A percentile compares a stretch with the other conserved stretches of the same genome.
These are phyloP conservation scores for Pteropus alecto DNA, from an alignment of 2,113 vertebrate species.

Conservation along the genomic window DNA sequence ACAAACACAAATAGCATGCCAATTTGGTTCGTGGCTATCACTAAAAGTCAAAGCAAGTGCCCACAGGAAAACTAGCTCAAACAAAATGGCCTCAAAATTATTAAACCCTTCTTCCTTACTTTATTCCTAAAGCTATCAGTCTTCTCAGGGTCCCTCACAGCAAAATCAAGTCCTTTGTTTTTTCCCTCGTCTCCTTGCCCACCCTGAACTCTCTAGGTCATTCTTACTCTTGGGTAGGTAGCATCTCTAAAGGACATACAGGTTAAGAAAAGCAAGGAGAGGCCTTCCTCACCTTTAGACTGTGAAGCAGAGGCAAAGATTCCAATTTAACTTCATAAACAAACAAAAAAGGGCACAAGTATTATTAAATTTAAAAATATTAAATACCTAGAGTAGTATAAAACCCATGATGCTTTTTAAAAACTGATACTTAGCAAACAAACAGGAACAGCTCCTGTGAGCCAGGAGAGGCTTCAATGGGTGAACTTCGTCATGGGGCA, in stretches of 20 bases:
- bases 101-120: background rate
- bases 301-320: slow-evolving; percentile 10
- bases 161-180: background rate
- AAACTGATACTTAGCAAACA: background rate
- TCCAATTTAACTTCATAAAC: slow-evolving; percentile 31
- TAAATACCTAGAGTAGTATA: background rate
- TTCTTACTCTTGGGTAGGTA: background rate
- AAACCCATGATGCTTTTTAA: background rate
- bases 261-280: background rate
- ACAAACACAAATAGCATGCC: background rate
- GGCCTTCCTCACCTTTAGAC: background rate
- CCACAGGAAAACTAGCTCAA: background rate
- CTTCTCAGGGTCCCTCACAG: background rate
- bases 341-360: background rate
- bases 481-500: background rate
- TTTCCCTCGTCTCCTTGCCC: background rate
- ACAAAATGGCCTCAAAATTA: background rate
- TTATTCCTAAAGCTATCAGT: background rate
- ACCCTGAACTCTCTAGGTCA: background rate
- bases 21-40: background rate
- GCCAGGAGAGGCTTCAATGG: background rate
- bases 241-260: background rate
- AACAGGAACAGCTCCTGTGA: background rate
- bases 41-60: background rate
- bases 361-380: slow-evolving; percentile 11